Conservation (phyloP, 2,797 vertebrate species). For the Aulostomus chinensis region DNA sequence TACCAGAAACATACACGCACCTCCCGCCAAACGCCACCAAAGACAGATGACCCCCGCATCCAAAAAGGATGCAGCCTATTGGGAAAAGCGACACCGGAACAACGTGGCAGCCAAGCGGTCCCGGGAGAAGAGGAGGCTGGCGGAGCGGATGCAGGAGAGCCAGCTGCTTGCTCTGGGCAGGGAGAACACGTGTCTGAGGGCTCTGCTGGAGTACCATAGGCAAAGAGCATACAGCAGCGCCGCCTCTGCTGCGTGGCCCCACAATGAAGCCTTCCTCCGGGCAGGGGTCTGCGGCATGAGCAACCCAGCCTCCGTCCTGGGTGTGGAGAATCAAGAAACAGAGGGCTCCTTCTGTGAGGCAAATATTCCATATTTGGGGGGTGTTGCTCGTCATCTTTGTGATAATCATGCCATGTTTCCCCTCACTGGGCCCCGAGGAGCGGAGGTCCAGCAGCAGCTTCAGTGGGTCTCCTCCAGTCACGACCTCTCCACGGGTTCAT, state of each 20-base stretch:
- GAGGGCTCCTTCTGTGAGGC: not conserved
- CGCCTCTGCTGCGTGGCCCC: not conserved
- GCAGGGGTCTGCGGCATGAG: constrained; percentile 47
- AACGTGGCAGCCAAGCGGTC: constrained; percentile 90
- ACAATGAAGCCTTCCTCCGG: constrained; percentile 32
- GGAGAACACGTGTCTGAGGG: constrained; percentile 73
- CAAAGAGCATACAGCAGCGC: constrained; percentile 63
- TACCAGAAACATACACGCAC: too few relatives aligned
- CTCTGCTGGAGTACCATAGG: too few relatives aligned
- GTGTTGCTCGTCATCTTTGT: not conserved
- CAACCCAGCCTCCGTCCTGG: not conserved
- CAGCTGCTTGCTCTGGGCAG: constrained; percentile 73
- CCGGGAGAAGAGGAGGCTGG: constrained; percentile 81
- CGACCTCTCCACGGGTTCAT: constrained; percentile 16
- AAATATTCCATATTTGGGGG: constrained; percentile 2
- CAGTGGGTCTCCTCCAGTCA: constrained; percentile 57
- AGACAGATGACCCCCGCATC: constrained; percentile 72
- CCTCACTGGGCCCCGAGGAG: not conserved
- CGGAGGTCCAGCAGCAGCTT: constrained; percentile 27
- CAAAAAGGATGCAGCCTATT: constrained; percentile 88
- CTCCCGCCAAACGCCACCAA: constrained; percentile 56
- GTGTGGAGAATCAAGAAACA: constrained; percentile 11
- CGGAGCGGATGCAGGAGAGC: constrained; percentile 71
- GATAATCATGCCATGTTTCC: not conserved
- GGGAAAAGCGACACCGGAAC: constrained; percentile 90